Base-by-base conservation (phyloP, 2,888 invertebrate species). In the Germaria angustata region DNA sequence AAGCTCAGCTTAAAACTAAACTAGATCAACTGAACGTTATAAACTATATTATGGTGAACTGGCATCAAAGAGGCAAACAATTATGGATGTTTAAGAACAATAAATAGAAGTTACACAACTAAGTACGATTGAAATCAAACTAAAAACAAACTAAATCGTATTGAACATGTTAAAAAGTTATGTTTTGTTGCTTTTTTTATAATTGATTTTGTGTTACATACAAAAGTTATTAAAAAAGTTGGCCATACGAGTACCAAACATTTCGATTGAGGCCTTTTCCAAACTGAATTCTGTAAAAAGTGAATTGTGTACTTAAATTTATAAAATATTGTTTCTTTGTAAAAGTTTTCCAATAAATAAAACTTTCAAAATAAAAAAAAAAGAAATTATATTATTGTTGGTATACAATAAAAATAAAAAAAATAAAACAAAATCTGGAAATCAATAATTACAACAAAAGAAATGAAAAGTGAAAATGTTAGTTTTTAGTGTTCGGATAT, bases 151-250 rank as follows among this genome's bases (percentile, higher is more conserved):
- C 36, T 9, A 46, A 69, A 73, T 8, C 17, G 39, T 61, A 36
- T 51, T 17, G 2, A 65, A 72, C 51, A 59, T 65, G 65, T 66
- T n/a, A n/a, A 46, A 78, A 5, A 41, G 41, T 9, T 39, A 77
- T 44, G 46, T 59, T 55, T 28, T 78, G 53, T 61, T 51, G 3
- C 11, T 63, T 2, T 41, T 51, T 66, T 49, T 22, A 28, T 61
- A 71, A 69, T 59, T 71, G 57, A 72, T 57, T 73, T 76, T 66
- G 41, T 80, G 68, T 89, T 89, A 90, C 90, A 89, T 90, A 90
- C 90, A 89, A 89, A 90, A 84, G 86, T 89, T 88, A 87, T 90
- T 90, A 86, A 90, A 89, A 89, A 90, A 90, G 88, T 88, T 89
- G 87, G 90, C 89, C 90, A 90, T 90, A 85, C 89, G 89, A 86